Conservation (phyloP, 2,888 invertebrate species). For the Ormyrus rosae region DNA sequence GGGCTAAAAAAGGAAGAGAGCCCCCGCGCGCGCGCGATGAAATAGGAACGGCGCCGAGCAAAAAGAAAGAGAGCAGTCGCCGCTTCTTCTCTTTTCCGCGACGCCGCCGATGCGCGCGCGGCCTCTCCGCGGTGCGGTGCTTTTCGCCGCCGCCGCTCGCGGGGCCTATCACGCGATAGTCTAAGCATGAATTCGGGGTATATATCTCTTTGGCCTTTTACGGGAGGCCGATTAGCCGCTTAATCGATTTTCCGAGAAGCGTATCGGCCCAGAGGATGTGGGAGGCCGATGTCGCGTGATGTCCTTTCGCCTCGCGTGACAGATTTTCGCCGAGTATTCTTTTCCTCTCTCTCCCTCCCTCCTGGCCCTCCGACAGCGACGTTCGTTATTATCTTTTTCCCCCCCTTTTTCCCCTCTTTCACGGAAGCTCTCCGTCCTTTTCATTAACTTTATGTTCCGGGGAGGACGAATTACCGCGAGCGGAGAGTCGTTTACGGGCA, state of each 20-base stretch:
- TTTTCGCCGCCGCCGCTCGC: slow-evolving; percentile 53
- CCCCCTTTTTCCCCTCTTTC: slow-evolving; percentile 2
- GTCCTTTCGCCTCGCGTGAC: slow-evolving; percentile 39
- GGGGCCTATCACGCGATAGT: slow-evolving; percentile 62
- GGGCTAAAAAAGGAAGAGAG: slow-evolving; percentile 18
- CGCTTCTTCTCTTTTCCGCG: neutral
- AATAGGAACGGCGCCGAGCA: neutral
- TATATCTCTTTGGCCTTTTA: slow-evolving; percentile 23
- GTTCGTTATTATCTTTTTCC: slow-evolving; percentile 15
- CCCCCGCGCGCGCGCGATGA: neutral
- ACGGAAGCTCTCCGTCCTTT: slow-evolving; percentile 36
- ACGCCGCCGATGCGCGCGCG: neutral
- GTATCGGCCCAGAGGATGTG: neutral
- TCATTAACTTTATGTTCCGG: slow-evolving; percentile 43
- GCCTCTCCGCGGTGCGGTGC: neutral
- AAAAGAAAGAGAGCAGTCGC: neutral
- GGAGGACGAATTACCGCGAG: neutral
- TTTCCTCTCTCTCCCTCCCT: slow-evolving; percentile 7
- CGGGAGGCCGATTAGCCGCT: slow-evolving; percentile 47
- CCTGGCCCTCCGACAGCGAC: no score
- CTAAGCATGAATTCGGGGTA: slow-evolving; percentile 14
- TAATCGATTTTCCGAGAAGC: slow-evolving; percentile 62
- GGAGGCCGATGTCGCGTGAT: slow-evolving; percentile 21
- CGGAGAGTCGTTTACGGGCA: neutral
- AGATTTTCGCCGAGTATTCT: slow-evolving; percentile 37